These are phyloP conservation scores for Acheta domesticus DNA, from an alignment of 2,888 invertebrate genomes.

Conservation along the genomic window DNA sequence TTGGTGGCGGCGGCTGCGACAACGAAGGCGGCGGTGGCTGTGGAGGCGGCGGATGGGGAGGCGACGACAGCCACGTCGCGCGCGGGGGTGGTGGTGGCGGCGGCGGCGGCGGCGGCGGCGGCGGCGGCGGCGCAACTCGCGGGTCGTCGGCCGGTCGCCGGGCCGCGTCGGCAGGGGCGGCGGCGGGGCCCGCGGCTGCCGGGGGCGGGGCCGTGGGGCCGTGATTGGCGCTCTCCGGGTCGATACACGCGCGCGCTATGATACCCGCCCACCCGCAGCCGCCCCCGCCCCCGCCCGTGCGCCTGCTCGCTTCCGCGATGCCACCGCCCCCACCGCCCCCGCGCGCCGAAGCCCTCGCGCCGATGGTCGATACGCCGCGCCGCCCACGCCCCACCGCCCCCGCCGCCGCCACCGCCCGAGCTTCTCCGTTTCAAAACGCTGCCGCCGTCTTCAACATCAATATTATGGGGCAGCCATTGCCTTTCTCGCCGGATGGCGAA, in stretches of 20 bases:
- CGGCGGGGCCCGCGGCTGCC: background rate
- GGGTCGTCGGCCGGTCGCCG: too few species aligned
- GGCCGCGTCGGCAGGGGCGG: background rate
- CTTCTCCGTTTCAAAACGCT: background rate
- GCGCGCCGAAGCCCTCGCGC: background rate
- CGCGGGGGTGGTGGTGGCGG: too few species aligned
- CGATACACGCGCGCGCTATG: slow-evolving; percentile 6
- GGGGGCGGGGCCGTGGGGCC: background rate
- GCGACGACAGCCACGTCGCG: too few species aligned
- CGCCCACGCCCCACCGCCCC: background rate
- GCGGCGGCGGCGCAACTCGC: too few species aligned
- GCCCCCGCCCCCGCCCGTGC: background rate
- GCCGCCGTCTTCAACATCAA: background rate
- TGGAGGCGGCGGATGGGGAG: too few species aligned
- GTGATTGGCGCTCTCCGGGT: background rate
- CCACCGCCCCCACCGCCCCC: background rate
- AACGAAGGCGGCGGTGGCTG: too few species aligned
- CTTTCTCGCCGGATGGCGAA: too few species aligned
- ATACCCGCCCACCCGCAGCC: background rate
- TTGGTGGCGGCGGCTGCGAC: background rate
- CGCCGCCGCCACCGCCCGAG: background rate
- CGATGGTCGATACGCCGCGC: background rate
- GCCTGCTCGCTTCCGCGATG: background rate
- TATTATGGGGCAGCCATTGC: too few species aligned
- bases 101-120: too few species aligned